phyloP scores from a whole-genome alignment of 2,797 vertebrate genomes.

The Sebastes cheni region DNA sequence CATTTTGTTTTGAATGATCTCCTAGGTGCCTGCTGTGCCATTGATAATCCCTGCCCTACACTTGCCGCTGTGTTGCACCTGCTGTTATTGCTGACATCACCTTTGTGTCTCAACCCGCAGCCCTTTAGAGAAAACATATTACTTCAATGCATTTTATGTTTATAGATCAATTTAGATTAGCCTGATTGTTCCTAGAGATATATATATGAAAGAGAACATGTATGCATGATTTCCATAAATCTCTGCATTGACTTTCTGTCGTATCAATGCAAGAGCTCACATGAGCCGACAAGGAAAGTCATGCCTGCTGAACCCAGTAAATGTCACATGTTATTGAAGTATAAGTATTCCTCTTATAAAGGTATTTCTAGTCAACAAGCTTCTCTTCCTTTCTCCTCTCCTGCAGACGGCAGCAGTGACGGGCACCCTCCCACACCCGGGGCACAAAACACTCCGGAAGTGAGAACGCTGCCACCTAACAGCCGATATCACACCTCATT shows the following conservation, averaged over 20 bases:
- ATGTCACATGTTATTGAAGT: background rate
- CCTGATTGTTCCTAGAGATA: conserved; percentile 17
- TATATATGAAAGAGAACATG: conserved; percentile 33
- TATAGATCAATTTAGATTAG: conserved; percentile 11
- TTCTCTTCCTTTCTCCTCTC: conserved; percentile 48
- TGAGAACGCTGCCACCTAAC: conserved; percentile 87
- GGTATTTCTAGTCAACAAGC: conserved; percentile 16
- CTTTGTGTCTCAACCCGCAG: conserved; percentile 64
- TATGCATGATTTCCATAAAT: conserved; percentile 71
- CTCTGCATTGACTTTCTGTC: conserved; percentile 57
- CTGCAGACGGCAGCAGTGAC: conserved; percentile 97
- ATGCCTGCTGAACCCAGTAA: conserved; percentile 30
- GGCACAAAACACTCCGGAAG: conserved; percentile 97
- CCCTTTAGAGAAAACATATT: conserved; percentile 32
- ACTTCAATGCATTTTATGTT: conserved; percentile 40
- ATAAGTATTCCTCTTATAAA: background rate
- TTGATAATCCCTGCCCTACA: conserved; percentile 62
- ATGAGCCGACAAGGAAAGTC: conserved; percentile 36
- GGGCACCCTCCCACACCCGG: conserved; percentile 92
- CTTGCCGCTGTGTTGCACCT: conserved; percentile 63
- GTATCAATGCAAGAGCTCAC: conserved; percentile 50
- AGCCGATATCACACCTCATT: conserved; percentile 90
- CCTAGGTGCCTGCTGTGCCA: conserved; percentile 70
- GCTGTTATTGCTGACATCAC: conserved; percentile 66
- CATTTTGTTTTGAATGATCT: conserved; percentile 67